phyloP scores from a whole-genome alignment of 1,140 invertebrate species.

The Drosophila ogumai region DNA sequence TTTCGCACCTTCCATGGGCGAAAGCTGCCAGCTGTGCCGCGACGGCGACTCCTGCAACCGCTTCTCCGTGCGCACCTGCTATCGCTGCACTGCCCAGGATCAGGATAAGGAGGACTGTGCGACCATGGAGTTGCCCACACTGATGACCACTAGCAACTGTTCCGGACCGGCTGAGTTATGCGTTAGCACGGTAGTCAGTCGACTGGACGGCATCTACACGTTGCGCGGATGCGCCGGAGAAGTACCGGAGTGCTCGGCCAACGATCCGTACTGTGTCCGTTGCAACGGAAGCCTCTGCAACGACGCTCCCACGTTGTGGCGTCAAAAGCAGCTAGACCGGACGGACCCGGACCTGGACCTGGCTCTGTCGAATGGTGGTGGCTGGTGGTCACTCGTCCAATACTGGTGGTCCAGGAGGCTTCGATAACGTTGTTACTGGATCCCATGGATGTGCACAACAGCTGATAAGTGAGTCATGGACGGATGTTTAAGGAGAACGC shows the following conservation, averaged over 20 bases:
- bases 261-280: conserved; percentile 75
- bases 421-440: neutral
- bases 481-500: conserved; percentile 11
- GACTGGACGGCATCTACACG: conserved; percentile 63
- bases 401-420: conserved; percentile 40
- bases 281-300: conserved; percentile 79
- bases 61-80: conserved; percentile 67
- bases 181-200: conserved; percentile 69
- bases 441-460: neutral
- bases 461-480: conserved; percentile 7
- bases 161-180: conserved; percentile 57
- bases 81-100: conserved; percentile 67
- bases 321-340: conserved; percentile 7
- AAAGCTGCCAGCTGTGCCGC: conserved; percentile 69
- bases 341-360: neutral
- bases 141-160: conserved; percentile 59
- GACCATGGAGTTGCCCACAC: conserved; percentile 30
- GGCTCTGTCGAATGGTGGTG: neutral
- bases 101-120: conserved; percentile 58
- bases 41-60: conserved; percentile 66
- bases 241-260: conserved; percentile 69
- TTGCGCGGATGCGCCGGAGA: conserved; percentile 66
- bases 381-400: conserved; percentile 10
- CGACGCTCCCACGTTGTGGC: conserved; percentile 57
- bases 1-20: conserved; percentile 24